Conservation (phyloP, 2,888 invertebrate genomes). For the Tenthredo livida region DNA sequence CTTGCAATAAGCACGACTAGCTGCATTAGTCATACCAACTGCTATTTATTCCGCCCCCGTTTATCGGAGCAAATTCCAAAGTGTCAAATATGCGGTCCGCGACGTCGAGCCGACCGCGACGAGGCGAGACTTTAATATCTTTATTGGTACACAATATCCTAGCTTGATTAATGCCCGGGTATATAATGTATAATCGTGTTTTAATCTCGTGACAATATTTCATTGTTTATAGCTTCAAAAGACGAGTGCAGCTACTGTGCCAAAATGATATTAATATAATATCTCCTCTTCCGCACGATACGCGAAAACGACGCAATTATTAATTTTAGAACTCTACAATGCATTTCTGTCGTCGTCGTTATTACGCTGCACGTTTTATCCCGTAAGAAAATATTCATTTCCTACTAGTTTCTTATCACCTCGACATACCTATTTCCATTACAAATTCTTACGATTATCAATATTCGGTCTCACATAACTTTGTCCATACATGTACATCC, state of each 20-base stretch:
- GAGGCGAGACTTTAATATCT: slow-evolving; percentile 9
- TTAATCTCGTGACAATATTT: background rate
- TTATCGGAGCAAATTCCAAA: slow-evolving; percentile 21
- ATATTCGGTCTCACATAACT: background rate
- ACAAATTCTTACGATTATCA: slow-evolving; percentile 10
- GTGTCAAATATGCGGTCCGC: background rate
- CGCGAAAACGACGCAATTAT: background rate
- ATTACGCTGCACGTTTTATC: background rate
- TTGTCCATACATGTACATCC: slow-evolving; percentile 3
- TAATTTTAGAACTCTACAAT: background rate
- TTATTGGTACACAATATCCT: background rate
- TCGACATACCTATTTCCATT: slow-evolving; percentile 5
- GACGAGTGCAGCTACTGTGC: background rate
- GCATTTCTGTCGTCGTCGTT: background rate
- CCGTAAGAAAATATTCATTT: background rate
- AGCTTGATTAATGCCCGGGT: background rate
- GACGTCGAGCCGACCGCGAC: background rate
- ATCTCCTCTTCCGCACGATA: background rate
- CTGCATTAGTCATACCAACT: slow-evolving; percentile 1
- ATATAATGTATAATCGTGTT: background rate
- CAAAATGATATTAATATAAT: slow-evolving; percentile 25
- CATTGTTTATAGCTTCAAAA: background rate
- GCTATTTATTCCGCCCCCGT: slow-evolving; percentile 27
- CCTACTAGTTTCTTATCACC: too few species aligned
- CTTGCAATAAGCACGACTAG: slow-evolving; percentile 6